These are phyloP conservation scores for Astropecten irregularis DNA, from an alignment of 53 echinoderm and acorn worm genomes.

Conservation along the genomic window DNA sequence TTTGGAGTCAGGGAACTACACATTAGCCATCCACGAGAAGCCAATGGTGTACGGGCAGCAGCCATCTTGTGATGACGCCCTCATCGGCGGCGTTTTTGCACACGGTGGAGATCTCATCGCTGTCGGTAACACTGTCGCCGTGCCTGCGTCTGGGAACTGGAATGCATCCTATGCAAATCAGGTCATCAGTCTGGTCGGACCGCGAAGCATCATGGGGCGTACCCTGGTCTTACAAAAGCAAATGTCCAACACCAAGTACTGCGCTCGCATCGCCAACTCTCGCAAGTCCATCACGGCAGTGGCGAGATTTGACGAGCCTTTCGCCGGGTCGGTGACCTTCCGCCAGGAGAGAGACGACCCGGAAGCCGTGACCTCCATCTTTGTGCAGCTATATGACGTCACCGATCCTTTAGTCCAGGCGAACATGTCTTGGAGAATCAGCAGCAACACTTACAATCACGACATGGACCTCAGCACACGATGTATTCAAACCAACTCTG, in stretches of 20 bases:
- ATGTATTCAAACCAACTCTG: conserved; percentile 48
- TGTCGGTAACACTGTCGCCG: conserved; percentile 18
- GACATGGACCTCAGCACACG: conserved; percentile 66
- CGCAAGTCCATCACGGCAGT: conserved; percentile 75
- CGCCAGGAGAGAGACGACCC: conserved; percentile 72
- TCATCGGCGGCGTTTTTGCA: conserved; percentile 61
- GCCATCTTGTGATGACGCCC: conserved; percentile 59
- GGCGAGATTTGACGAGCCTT: conserved; percentile 78
- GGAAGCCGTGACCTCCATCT: conserved; percentile 69
- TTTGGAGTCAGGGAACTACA: conserved; percentile 56
- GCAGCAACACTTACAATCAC: conserved; percentile 47
- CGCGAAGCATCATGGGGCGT: conserved; percentile 69
- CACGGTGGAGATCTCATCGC: conserved; percentile 37
- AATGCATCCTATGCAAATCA: conserved; percentile 16
- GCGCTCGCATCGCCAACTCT: conserved; percentile 75
- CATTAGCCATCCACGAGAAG: conserved; percentile 75
- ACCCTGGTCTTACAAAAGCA: conserved; percentile 65
- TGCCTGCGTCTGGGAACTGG: conserved; percentile 22
- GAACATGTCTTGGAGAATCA: conserved; percentile 70
- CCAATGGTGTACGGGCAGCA: conserved; percentile 89
- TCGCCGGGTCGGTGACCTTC: conserved; percentile 82
- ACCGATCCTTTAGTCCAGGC: conserved; percentile 51
- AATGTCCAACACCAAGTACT: conserved; percentile 34
- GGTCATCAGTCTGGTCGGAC: conserved; percentile 47
- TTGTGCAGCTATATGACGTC: conserved; percentile 75